Base-by-base conservation (phyloP, 2,113 vertebrate species). In the Salvelinus alpinus region DNA sequence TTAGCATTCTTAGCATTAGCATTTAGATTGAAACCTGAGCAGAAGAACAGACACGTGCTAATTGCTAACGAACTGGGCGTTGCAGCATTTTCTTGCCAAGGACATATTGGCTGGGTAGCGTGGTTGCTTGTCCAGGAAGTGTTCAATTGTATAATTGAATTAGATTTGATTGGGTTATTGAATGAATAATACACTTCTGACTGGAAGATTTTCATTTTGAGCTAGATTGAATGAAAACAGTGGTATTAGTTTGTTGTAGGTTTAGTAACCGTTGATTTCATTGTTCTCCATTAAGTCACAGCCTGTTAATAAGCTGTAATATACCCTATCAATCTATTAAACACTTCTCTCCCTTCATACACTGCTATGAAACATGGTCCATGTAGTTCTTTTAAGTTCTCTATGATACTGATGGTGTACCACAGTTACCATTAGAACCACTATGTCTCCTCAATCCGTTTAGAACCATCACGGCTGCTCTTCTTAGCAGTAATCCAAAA, bases 261-360 rank as follows among this genome's bases (percentile, higher is more conserved):
- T n/a, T 25, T 64, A n/a, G n/a, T 7, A 25, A 25, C 60, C 12
- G 20, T 64, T 64, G 11, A 64, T 64, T 64, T 64, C 8, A 24
- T 22, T 24, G 18, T 64, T 25, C n/a, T 60, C 27, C 16, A 48
- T 64, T 29, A 9, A 68, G 38, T 60, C 14, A 7, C 31, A n/a
- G n/a, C 34, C 57, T 59, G 18, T 74, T 1, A 25, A n/a, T 18
- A 4, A 29, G 27, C 57, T 16, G 22, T 44, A 20, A 44, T 11
- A 44, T 44, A 9, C 8, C 31, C 47, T 71, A 64, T 14, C 34
- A 24, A 24, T 9, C 34, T 72, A 34, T 64, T 12, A 31, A 70
- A 48, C 67, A 73, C 4, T 57, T 14, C 67, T 69, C n/a, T 78
- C 59, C 34, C 73, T 73, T 71, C 29, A 5, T 59, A 73, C 78